phyloP scores from a whole-genome alignment of 2,797 vertebrate genomes.

The Poeciliopsis paucimaculata region DNA sequence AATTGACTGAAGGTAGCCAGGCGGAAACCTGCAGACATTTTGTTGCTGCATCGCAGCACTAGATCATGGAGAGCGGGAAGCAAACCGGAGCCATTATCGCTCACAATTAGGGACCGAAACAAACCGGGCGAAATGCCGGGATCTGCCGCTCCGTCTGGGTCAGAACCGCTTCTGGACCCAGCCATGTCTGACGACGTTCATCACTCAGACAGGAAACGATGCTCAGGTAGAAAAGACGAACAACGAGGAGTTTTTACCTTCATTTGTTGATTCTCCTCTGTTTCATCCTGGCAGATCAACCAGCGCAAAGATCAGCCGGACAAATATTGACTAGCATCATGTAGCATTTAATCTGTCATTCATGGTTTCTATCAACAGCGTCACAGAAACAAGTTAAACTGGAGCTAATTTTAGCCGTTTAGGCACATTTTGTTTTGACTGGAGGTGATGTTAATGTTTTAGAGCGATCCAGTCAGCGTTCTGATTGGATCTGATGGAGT shows the following conservation, averaged over 20 bases:
- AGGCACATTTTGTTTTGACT: background rate
- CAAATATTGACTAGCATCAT: background rate
- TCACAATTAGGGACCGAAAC: conserved; percentile 36
- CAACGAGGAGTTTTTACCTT: no score
- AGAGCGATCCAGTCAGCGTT: background rate
- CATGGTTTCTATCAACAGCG: background rate
- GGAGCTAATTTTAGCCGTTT: background rate
- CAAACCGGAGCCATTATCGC: conserved; percentile 4
- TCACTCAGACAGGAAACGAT: conserved; percentile 46
- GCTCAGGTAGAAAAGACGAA: conserved; percentile 13
- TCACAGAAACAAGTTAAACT: background rate
- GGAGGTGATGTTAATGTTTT: no score
- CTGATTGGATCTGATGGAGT: background rate
- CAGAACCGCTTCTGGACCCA: conserved; percentile 51
- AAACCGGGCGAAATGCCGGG: conserved; percentile 34
- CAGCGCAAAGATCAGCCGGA: no score
- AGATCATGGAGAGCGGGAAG: conserved; percentile 16
- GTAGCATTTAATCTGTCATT: background rate
- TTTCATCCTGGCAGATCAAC: background rate
- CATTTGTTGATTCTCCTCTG: background rate
- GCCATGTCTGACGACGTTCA: conserved; percentile 63
- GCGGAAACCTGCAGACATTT: conserved; percentile 62
- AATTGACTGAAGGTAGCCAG: conserved; percentile 71
- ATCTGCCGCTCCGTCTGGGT: conserved; percentile 45
- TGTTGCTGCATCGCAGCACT: background rate